phyloP scores from a whole-genome alignment of 2,888 invertebrate species.

The Salpingus planirostris region DNA sequence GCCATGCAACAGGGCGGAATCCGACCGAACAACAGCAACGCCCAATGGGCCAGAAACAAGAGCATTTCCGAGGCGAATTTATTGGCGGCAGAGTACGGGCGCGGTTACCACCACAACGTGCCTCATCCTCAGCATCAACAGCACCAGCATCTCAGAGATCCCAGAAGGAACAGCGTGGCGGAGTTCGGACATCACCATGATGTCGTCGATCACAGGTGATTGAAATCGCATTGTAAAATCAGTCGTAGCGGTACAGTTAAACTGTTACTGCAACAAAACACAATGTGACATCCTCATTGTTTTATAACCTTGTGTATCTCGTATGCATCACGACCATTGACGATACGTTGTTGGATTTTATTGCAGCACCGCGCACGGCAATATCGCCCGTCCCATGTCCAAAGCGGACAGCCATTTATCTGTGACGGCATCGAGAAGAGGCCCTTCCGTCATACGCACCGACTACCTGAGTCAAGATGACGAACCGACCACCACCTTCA shows the following conservation, averaged over 20 bases:
- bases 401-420: constrained; percentile 59
- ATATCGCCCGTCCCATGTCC: constrained; percentile 51
- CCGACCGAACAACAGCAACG: constrained; percentile 33
- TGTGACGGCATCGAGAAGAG: constrained; percentile 35
- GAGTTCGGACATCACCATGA: constrained; percentile 46
- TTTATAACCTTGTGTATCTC: too few relatives aligned
- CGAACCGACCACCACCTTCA: constrained; percentile 44
- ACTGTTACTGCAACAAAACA: too few relatives aligned
- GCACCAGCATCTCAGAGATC: constrained; percentile 41
- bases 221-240: neutral
- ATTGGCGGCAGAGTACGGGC: constrained; percentile 51
- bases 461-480: constrained; percentile 50
- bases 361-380: too few relatives aligned
- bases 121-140: constrained; percentile 28
- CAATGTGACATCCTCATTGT: too few relatives aligned
- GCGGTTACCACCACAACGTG: constrained; percentile 25
- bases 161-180: constrained; percentile 51
- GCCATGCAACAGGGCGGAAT: constrained; percentile 64
- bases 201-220: constrained; percentile 49
- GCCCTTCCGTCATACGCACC: constrained; percentile 48
- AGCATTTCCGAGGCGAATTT: constrained; percentile 85
- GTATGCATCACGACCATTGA: neutral
- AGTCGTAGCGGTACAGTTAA: too few relatives aligned
- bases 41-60: constrained; percentile 46
- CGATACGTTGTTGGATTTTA: neutral